Base-by-base conservation (phyloP, 1,140 invertebrate species). In the Lycorma delicatula region DNA sequence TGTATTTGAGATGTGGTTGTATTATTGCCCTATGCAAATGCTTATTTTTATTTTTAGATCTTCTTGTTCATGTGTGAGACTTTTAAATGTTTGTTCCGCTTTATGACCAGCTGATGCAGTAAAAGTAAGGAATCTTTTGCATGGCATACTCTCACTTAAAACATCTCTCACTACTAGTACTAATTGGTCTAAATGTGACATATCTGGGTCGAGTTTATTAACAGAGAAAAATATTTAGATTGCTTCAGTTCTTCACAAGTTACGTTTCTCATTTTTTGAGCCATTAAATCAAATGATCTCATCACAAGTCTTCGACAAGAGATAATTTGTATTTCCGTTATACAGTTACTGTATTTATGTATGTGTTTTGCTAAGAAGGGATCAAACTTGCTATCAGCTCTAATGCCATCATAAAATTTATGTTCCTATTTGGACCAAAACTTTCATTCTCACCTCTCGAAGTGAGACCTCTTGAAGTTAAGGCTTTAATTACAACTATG, bases 1-100 rank as follows among this genome's bases (percentile, higher is more conserved):
- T n/a, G 63, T 62, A 59, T 71, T 69, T 20, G 55, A 54, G 28
- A 67, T 69, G 63, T 71, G 71, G 36, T 71, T 68, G 54, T 71
- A 70, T 11, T 64, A 67, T 60, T 71, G 69, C 7, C 70, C 66
- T 58, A 67, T 59, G 44, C 69, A 72, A 54, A 68, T 60, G n/a
- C n/a, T n/a, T n/a, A 25, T 22, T 7, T 49, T 49, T 11, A 49
- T 22, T 49, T 49, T 11, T 9, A 49, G 23, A 20, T 22, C 26
- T 16, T 46, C 16, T 16, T 9, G 41, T 16, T 46, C 20, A 46
- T 46, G 6, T 16, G 18, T 46, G 18, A n/a, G n/a, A 46, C 41
- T 9, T 16, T 46, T 7, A 46, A 46, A 46, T 9, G 18, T 46
- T 46, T 16, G n/a, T 22, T 46, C 41, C 18, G 41, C 6, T 6